Evolutionary conservation across 2,888 invertebrate genomes (phyloP).

Genomic region (Lepetodrilus schrolli): DNA sequence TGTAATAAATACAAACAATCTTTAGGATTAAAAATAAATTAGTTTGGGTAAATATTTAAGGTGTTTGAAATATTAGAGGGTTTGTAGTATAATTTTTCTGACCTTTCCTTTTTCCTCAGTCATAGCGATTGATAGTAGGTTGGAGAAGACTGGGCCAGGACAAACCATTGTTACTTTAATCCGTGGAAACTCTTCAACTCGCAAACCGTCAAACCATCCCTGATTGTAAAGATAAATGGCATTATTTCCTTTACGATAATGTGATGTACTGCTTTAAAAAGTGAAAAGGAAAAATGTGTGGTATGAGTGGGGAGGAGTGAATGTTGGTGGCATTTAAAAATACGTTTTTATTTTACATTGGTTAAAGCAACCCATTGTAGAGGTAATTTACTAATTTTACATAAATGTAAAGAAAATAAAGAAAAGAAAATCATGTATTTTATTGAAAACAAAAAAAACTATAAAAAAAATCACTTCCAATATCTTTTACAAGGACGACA

Average conservation of each 20-base stretch:
- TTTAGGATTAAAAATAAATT: neutral
- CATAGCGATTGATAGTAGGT: constrained; percentile 82
- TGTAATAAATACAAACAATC: neutral
- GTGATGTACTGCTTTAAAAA: neutral
- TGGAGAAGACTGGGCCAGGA: constrained; percentile 86
- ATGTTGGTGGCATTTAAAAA: neutral
- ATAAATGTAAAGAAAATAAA: no score
- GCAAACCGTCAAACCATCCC: constrained; percentile 84
- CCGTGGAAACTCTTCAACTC: constrained; percentile 80
- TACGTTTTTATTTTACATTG: neutral
- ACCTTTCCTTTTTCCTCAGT: constrained; percentile 81
- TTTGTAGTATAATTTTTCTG: no score
- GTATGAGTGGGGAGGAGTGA: neutral
- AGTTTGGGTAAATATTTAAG: no score
- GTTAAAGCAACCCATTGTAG: no score
- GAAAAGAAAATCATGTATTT: no score
- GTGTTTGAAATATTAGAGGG: no score
- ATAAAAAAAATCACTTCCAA: no score
- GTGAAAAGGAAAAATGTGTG: neutral
- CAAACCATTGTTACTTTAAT: constrained; percentile 83
- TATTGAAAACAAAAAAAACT: no score
- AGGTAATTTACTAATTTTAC: no score
- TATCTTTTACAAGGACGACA: no score
- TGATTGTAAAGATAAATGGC: constrained; percentile 63
- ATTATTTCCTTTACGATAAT: neutral